Evolutionary conservation across 2,888 invertebrate species (phyloP).

Genomic region (Diplolepis rosae): DNA sequence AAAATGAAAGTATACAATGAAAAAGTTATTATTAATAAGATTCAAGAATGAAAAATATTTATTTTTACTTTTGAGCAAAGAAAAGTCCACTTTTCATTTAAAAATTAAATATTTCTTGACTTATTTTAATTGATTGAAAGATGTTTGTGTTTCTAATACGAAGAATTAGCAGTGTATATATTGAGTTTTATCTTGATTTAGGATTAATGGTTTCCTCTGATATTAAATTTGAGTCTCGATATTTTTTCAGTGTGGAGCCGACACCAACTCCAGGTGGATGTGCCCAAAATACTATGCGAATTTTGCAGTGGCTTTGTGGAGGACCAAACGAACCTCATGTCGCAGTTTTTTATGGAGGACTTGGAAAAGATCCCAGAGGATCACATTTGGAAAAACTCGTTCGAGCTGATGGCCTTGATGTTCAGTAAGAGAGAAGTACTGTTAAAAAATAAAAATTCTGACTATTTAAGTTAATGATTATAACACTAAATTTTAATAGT

Average conservation of each 20-base stretch:
- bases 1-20: too few species aligned
- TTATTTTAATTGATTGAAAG: not conserved
- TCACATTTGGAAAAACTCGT: constrained; percentile 62
- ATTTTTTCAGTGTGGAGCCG: constrained; percentile 53
- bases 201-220: not conserved
- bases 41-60: too few species aligned
- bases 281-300: constrained; percentile 66
- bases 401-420: constrained; percentile 63
- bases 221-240: not conserved
- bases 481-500: constrained; percentile 2
- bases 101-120: not conserved
- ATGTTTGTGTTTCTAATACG: not conserved
- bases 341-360: constrained; percentile 63
- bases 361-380: constrained; percentile 69
- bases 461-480: too few species aligned
- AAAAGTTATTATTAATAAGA: too few species aligned
- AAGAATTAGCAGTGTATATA: constrained; percentile 26
- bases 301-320: constrained; percentile 66
- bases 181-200: not conserved
- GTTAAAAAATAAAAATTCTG: not conserved
- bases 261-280: constrained; percentile 63
- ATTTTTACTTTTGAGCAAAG: not conserved
- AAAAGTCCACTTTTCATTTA: not conserved
- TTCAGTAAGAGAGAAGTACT: constrained; percentile 55
- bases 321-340: constrained; percentile 49